Evolutionary conservation across 1,140 invertebrate species (phyloP).

Genomic region (Drosophila punjabiensis): DNA sequence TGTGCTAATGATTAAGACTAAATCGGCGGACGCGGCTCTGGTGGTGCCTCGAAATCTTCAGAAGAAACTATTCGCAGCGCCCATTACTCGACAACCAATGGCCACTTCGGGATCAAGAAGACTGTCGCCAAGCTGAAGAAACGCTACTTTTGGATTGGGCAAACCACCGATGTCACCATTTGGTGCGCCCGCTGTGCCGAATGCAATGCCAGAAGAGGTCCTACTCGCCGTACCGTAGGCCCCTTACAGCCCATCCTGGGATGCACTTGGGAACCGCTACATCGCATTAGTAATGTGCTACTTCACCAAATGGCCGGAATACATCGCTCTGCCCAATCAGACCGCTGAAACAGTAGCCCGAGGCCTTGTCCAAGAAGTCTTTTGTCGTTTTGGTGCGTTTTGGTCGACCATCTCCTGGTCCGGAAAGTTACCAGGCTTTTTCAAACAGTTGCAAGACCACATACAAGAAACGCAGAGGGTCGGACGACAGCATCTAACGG

Average conservation of each 20-base stretch:
- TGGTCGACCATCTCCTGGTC: too few species aligned
- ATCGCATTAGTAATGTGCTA: slow-evolving; percentile 7
- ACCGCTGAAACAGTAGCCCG: not conserved
- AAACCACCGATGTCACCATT: too few species aligned
- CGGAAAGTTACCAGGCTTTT: too few species aligned
- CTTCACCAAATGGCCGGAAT: slow-evolving; percentile 3
- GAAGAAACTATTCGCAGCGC: not conserved
- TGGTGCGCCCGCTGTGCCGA: too few species aligned
- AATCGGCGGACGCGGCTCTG: not conserved
- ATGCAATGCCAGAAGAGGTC: slow-evolving; percentile 43
- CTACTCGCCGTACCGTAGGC: slow-evolving; percentile 21
- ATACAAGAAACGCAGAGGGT: too few species aligned
- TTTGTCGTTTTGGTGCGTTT: not conserved
- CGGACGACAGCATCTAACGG: too few species aligned
- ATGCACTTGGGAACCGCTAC: not conserved
- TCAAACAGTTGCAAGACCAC: too few species aligned
- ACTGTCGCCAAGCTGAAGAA: slow-evolving; percentile 28
- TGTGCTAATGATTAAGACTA: not conserved
- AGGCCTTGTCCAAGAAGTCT: not conserved
- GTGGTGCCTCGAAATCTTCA: too few species aligned
- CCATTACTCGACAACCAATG: slow-evolving; percentile 2
- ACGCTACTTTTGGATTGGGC: slow-evolving; percentile 56
- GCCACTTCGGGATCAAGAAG: slow-evolving; percentile 42
- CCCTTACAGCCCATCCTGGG: slow-evolving; percentile 36
- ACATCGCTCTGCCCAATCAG: slow-evolving; percentile 1